Evolutionary conservation across 2,113 vertebrate genomes (phyloP).

Genomic region (Erpornis zantholeuca): DNA sequence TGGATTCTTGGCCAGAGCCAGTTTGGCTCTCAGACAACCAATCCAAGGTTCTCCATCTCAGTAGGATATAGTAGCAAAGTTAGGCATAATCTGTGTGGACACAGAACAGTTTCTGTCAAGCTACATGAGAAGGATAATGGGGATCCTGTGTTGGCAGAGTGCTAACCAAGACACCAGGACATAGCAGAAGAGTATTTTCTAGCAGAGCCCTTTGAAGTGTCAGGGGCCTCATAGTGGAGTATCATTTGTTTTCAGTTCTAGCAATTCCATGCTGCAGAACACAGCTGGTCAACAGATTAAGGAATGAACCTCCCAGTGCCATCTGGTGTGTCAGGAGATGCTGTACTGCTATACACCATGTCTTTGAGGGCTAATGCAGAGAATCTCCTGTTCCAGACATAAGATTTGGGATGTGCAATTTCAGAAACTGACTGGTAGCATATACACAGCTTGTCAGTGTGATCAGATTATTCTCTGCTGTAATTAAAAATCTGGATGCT

Average conservation of each 20-base stretch:
- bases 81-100: neutral
- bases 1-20: neutral
- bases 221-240: neutral
- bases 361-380: neutral
- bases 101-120: neutral
- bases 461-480: neutral
- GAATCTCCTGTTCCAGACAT: neutral
- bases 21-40: neutral
- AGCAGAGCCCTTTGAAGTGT: neutral
- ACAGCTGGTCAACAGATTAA: constrained; percentile 22
- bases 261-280: neutral
- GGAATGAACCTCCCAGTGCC: neutral
- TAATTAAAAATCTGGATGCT: neutral
- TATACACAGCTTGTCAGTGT: neutral
- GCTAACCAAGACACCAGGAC: neutral
- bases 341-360: neutral
- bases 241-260: neutral
- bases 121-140: neutral
- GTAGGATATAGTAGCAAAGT: neutral
- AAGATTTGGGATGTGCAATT: neutral
- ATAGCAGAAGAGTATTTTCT: neutral
- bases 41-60: neutral
- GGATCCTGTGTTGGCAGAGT: neutral
- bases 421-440: neutral
- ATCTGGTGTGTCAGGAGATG: neutral